A percentile compares a stretch with the other conserved stretches of the same genome.
Conservation (phyloP, 2,888 invertebrate species). For the Agrochola macilenta region DNA sequence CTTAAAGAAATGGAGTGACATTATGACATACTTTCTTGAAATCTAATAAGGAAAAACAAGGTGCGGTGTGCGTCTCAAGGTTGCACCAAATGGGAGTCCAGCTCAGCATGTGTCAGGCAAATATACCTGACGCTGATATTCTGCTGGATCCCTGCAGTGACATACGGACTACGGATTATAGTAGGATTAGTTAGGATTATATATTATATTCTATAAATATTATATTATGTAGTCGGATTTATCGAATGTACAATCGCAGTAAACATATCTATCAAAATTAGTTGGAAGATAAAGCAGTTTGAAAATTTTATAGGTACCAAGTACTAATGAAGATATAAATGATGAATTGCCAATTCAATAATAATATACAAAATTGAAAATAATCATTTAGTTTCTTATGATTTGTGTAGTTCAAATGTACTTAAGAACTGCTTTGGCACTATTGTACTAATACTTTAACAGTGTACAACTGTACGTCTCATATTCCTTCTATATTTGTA, state of each 20-base stretch:
- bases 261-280: slow-evolving; percentile 4
- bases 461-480: background rate
- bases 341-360: slow-evolving; percentile 5
- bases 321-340: background rate
- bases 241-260: background rate
- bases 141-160: no score
- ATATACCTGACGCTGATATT: no score
- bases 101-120: no score
- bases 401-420: background rate
- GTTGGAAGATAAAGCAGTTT: background rate
- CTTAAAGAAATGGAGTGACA: no score
- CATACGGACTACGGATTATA: no score
- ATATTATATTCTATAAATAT: no score
- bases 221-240: no score
- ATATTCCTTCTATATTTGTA: background rate
- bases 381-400: background rate
- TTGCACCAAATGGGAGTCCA: no score
- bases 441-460: slow-evolving; percentile 5
- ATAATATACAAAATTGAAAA: background rate
- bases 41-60: no score
- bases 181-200: no score
- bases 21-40: no score
- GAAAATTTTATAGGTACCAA: background rate
- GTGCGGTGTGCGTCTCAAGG: no score
- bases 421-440: slow-evolving; percentile 11